A percentile compares a stretch with the other conserved stretches of the same genome.
These are phyloP conservation scores for Platichthys flesus DNA, from an alignment of 2,113 vertebrate genomes.

Conservation along the genomic window DNA sequence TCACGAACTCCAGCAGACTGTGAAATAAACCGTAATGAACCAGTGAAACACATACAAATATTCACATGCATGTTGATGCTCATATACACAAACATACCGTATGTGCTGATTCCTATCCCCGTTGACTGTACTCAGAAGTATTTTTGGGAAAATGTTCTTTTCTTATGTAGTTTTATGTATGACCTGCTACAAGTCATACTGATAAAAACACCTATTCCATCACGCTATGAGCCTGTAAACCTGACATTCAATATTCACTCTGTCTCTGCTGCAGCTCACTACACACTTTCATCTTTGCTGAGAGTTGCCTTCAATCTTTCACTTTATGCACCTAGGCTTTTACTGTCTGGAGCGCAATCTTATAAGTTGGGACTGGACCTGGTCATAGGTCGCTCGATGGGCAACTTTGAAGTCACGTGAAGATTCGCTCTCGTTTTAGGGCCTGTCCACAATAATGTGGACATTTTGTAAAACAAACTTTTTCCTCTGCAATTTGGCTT, in stretches of 20 bases:
- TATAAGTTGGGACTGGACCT: neutral
- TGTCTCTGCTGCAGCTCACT: neutral
- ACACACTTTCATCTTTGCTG: conserved; percentile 28
- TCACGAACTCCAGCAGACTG: neutral
- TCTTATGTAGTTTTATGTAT: conserved; percentile 7
- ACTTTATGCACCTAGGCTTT: neutral
- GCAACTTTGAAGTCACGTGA: neutral
- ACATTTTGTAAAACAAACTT: no score
- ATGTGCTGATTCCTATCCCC: no score
- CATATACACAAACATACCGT: no score
- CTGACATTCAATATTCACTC: conserved; percentile 1
- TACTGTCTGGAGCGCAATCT: neutral
- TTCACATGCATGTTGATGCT: no score
- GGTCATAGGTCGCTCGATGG: neutral
- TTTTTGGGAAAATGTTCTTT: neutral
- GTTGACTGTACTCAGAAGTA: no score
- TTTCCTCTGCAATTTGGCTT: no score
- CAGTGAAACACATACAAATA: neutral
- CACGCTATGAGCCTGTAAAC: conserved; percentile 14
- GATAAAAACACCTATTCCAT: conserved; percentile 45
- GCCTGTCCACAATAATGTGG: no score
- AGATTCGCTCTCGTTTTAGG: neutral
- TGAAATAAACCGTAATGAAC: conserved; percentile 6
- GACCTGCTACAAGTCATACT: conserved; percentile 9
- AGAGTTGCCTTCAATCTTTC: conserved; percentile 9